Base-by-base conservation (phyloP, 2,113 vertebrate species). In the Chamaetylas fuelleborni region DNA sequence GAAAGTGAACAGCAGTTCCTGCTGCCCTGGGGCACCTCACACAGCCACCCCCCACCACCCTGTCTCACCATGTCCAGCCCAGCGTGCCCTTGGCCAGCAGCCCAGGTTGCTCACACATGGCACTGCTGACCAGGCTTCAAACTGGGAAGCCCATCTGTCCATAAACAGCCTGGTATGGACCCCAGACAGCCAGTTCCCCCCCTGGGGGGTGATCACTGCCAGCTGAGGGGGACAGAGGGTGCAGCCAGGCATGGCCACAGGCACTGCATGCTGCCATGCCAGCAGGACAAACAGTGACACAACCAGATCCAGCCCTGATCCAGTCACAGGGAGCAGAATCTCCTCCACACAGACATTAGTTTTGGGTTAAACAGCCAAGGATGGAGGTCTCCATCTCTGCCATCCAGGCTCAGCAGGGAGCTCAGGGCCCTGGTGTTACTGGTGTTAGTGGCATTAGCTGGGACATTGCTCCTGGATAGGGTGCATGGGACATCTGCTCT, bases 401-500 rank as follows among this genome's bases (percentile, higher is more conserved):
- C 7, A 2, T 19, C 36, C 56, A 53, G 50, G 64, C 73, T 77
- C 60, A 50, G 36, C 5, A 1, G 5, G 13, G 24, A 31, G 14
- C 28, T 51, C 0, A 0, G 19, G 14, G 38, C 51, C 25, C 74
- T 61, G 70, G 38, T 62, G 84, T 96, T 96, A 96, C 34, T 80
- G 92, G 31, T 76, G 82, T 97, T 96, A 96, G 95, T 96, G 77
- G 72, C 92, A 81, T 96, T 96, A 96, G 50, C 58, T 54, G 67
- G 62, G 38, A 58, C 19, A 3, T 19, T 34, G 61, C 57, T 82
- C 53, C 48, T 34, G 25, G 28, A 13, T 9, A 34, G 67, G 23
- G 10, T 29, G 23, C 47, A 43, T 50, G 70, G 78, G 43, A 42
- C 26, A 36, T n/a, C 11, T 23, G 19, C 53, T 53, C 26, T 71